These are phyloP conservation scores for Marcusenius ussheri DNA, from an alignment of 2,113 vertebrate species.

Conservation along the genomic window DNA sequence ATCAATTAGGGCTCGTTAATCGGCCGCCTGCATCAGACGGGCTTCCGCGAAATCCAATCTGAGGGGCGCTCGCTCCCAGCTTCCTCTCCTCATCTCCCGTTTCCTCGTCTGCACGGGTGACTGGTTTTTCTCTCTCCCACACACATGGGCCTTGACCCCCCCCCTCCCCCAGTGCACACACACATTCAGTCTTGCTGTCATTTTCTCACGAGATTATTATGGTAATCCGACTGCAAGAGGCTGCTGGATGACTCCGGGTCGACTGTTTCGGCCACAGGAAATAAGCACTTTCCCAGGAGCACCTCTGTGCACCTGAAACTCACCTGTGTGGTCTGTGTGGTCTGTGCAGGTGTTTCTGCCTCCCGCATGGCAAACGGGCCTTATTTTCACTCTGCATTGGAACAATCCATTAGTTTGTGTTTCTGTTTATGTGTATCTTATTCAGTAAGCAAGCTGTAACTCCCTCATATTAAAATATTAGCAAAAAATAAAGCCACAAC, in stretches of 20 bases:
- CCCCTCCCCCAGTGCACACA: background rate
- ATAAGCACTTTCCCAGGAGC: background rate
- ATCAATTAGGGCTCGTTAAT: slow-evolving; percentile 60
- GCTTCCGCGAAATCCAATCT: slow-evolving; percentile 54
- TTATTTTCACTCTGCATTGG: background rate
- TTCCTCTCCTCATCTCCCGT: slow-evolving; percentile 29
- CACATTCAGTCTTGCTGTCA: background rate
- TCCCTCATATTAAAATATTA: background rate
- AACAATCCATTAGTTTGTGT: background rate
- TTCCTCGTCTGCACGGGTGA: slow-evolving; percentile 10
- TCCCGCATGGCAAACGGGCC: background rate
- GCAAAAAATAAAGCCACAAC: background rate
- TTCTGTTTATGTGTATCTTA: background rate
- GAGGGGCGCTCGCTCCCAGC: slow-evolving; percentile 34
- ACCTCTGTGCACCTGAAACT: background rate
- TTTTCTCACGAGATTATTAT: slow-evolving; percentile 22
- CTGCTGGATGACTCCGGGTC: background rate
- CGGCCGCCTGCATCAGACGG: slow-evolving; percentile 37
- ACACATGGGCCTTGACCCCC: slow-evolving; percentile 3
- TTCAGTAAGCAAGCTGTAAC: background rate
- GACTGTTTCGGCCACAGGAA: background rate
- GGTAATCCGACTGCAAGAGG: background rate
- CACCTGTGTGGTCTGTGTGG: slow-evolving; percentile 3
- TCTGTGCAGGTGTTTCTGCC: background rate
- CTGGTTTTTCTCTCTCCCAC: slow-evolving; percentile 12